phyloP scores from a whole-genome alignment of 2,888 invertebrate genomes.

The Adelphocoris suturalis region DNA sequence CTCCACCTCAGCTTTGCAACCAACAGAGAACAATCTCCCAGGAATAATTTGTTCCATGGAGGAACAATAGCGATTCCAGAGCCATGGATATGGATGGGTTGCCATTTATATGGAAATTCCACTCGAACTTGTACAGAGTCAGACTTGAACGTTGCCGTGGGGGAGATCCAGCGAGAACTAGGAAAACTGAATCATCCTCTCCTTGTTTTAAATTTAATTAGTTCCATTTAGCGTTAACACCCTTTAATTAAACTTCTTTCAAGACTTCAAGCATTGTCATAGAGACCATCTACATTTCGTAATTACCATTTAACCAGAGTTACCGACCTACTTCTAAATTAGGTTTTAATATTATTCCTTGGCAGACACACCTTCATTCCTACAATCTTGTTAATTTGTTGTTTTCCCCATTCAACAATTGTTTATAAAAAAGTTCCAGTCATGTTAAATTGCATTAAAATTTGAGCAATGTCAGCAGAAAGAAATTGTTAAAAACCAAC shows the following conservation, averaged over 20 bases:
- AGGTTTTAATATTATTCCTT: too few species aligned
- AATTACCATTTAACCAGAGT: too few species aligned
- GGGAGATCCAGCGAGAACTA: conserved; percentile 11
- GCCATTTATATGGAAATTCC: conserved; percentile 74
- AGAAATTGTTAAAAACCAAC: too few species aligned
- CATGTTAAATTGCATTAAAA: too few species aligned
- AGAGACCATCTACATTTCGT: not conserved
- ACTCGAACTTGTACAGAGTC: conserved; percentile 71
- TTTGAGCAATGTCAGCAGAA: too few species aligned
- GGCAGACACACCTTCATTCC: too few species aligned
- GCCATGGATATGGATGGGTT: conserved; percentile 73
- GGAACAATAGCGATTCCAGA: conserved; percentile 73
- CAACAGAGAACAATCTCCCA: conserved; percentile 51
- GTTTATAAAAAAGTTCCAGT: too few species aligned
- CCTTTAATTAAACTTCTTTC: conserved; percentile 58
- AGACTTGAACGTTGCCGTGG: conserved; percentile 69
- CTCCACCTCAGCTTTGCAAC: conserved; percentile 51
- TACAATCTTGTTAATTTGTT: too few species aligned
- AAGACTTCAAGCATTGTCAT: not conserved
- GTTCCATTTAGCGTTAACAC: conserved; percentile 26
- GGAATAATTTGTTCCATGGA: not conserved
- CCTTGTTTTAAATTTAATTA: conserved; percentile 67
- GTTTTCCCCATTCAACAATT: too few species aligned
- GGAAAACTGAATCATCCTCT: conserved; percentile 51
- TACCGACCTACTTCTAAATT: too few species aligned